Conservation (phyloP, 2,113 vertebrate species). For the Pseudorasbora parva region DNA sequence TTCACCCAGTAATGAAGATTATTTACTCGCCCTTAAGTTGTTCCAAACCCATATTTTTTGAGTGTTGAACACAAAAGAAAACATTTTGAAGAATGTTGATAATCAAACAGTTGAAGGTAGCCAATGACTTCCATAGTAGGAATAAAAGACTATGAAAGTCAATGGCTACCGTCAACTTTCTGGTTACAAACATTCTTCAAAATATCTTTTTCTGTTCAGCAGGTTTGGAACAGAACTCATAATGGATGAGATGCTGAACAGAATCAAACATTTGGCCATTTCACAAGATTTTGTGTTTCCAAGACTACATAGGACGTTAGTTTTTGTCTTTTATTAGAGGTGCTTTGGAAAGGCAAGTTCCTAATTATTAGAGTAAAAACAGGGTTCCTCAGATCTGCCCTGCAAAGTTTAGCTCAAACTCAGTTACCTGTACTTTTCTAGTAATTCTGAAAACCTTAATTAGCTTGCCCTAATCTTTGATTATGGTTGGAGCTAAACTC, state of each 20-base stretch:
- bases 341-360: not conserved
- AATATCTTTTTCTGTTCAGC: too few relatives aligned
- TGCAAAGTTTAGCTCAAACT: not conserved
- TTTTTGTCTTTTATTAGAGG: constrained; percentile 4
- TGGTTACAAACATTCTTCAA: too few relatives aligned
- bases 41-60: too few relatives aligned
- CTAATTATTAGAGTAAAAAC: not conserved
- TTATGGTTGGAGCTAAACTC: not conserved
- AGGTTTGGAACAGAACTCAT: too few relatives aligned
- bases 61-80: too few relatives aligned
- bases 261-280: not conserved
- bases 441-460: not conserved
- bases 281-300: not conserved
- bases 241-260: not conserved
- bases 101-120: too few relatives aligned
- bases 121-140: too few relatives aligned
- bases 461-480: not conserved
- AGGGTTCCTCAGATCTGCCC: not conserved
- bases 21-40: too few relatives aligned
- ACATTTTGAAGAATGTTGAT: too few relatives aligned
- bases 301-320: not conserved
- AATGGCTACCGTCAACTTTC: too few relatives aligned
- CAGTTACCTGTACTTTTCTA: not conserved
- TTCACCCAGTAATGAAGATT: too few relatives aligned
- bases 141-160: too few relatives aligned